Evolutionary conservation across 2,113 vertebrate genomes (phyloP), one percentile per base, ranked within the genome.

Genomic region (Typhlomys cinereus): DNA sequence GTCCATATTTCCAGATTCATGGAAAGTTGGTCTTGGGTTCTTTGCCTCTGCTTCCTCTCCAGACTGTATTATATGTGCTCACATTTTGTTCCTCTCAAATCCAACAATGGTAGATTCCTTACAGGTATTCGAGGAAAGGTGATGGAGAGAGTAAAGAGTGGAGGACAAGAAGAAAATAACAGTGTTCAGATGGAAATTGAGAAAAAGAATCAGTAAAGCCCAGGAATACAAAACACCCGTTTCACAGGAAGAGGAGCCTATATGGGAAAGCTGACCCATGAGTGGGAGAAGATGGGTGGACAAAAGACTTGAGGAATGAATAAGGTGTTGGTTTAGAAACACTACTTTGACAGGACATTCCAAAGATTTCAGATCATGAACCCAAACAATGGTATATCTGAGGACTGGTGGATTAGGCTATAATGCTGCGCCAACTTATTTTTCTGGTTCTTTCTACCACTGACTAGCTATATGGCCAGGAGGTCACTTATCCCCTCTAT

Each of bases 91-190:
- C 20, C 50, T 81, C 61, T 86, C 25, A 41, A 73, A 75, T 92
- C 31, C 31, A 27, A 73, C 52, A 21, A 31, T 7, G 21, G 48
- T 8, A 27, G 54, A 93, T 86, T 50, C 73, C 67, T 89, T 78
- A 84, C 92, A 89, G 87, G 46, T 90, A 64, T 83, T 94, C 92
- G 62, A 89, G 48, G 66, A 94, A 86, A 89, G 75, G 67, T 85
- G 80, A 81, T 74, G 90, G 93, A 92, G 88, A 92, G 75, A 90
- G 69, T 67, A 59, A 59, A 78, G 76, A 96, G 62, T 86, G 76
- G 79, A 87, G 73, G 89, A 89, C 69, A 48, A 85, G 88, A 92
- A 96, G 88, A 81, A 96, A 95, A 93, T 85, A 95, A 79, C 88
- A 84, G 57, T 81, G 70, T 87, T 93, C 75, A 74, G 86, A 57